Base-by-base conservation (phyloP, 2,797 vertebrate genomes). In the Sebastes aleutianus region DNA sequence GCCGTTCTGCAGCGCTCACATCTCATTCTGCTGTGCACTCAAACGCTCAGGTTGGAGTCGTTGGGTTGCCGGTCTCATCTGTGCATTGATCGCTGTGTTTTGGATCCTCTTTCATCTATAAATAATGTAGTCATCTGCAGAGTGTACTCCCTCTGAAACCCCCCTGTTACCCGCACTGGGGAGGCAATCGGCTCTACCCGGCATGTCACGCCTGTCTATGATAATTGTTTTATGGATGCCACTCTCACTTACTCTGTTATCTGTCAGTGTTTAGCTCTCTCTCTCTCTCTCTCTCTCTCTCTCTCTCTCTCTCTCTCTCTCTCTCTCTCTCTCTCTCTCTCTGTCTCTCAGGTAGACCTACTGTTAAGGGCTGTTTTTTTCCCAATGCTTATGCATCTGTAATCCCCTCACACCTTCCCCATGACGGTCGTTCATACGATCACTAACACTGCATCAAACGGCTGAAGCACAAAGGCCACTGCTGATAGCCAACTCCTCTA, bases 61-160 rank as follows among this genome's bases (percentile, higher is more conserved):
- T 66, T 79, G 77, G 70, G 75, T 78, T 76, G 79, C 78, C 3
- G 70, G 88, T 78, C 87, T 92, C 92, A 92, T 93, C 91, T 92
- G 89, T 76, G 83, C 88, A 92, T 92, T 89, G 91, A 92, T 93
- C 36, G 70, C 85, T 88, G 70, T 78, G 87, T 91, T 93, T 89
- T 92, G 90, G 90, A 94, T 92, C 83, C 83, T 88, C 88, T 93
- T 94, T 94, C 75, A 93, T 95, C 89, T 92, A 93, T 94, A 92
- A 95, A 94, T 94, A 94, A 93, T 92, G 88, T 70, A 90, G 88
- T 93, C 82, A 88, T 91, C 90, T 88, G 88, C 87, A 73, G 85
- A 85, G 80, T 50, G 74, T 69, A 71, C 70, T 91, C 84, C 76
- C 87, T 74, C 77, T 74, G 79, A 90, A 90, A 61, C 64, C 75